These are phyloP conservation scores for Bubalus kerabau DNA, from an alignment of 2,113 vertebrate species.

Conservation along the genomic window DNA sequence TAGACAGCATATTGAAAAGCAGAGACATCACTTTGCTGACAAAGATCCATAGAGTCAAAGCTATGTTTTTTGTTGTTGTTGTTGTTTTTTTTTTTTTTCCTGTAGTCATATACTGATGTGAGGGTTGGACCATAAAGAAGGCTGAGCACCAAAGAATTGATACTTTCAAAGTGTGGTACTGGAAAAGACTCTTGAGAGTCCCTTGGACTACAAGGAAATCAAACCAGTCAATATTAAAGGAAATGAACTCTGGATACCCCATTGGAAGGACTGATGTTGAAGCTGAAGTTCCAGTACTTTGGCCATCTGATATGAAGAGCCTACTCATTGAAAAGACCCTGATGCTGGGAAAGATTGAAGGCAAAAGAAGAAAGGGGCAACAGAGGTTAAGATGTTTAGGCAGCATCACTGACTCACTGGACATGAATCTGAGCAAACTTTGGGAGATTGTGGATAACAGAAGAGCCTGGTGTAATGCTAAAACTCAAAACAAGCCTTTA, in stretches of 20 bases:
- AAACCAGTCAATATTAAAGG: neutral
- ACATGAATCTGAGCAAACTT: neutral
- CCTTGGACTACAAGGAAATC: neutral
- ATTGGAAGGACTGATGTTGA: neutral
- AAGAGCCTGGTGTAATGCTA: neutral
- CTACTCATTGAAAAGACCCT: neutral
- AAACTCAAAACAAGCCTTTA: neutral
- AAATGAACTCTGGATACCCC: neutral
- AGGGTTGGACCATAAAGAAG: neutral
- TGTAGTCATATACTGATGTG: neutral
- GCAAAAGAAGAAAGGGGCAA: neutral
- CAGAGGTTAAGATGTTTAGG: neutral
- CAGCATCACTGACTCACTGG: neutral
- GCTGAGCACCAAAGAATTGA: neutral
- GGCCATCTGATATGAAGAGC: neutral
- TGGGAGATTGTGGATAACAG: rapidly evolving
- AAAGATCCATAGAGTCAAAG: neutral
- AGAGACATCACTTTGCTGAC: neutral
- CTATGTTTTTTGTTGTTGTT: neutral
- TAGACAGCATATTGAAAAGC: neutral
- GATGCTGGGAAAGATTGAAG: neutral
- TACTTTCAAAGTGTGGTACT: neutral
- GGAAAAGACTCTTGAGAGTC: neutral
- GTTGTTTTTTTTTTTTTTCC: neutral
- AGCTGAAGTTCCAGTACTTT: neutral